These are phyloP conservation scores for Patiria miniata DNA, from an alignment of 35 echinoderm and acorn worm species.

Conservation along the genomic window DNA sequence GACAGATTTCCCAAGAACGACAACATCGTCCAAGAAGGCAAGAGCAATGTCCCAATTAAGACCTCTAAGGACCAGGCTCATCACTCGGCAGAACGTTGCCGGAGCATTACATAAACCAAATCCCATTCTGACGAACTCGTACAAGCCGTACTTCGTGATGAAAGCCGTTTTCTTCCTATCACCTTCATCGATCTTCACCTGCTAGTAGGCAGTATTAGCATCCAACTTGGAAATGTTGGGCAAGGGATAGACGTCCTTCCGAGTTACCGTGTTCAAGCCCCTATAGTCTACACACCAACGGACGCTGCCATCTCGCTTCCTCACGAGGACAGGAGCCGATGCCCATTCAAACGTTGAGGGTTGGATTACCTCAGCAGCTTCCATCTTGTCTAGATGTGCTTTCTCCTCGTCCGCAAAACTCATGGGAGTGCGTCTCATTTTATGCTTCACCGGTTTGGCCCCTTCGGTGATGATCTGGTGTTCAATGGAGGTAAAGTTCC, in stretches of 20 bases:
- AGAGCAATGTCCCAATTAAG: slow-evolving; percentile 43
- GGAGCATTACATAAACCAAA: slow-evolving; percentile 53
- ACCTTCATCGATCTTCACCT: slow-evolving; percentile 8
- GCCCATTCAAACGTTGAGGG: slow-evolving; percentile 66
- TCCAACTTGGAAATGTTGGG: slow-evolving; percentile 62
- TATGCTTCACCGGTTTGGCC: slow-evolving; percentile 46
- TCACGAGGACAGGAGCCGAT: slow-evolving; percentile 23
- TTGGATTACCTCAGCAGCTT: slow-evolving; percentile 58
- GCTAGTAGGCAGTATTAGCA: slow-evolving; percentile 47
- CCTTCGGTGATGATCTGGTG: slow-evolving; percentile 42
- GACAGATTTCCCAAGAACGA: slow-evolving; percentile 30
- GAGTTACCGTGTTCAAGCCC: slow-evolving; percentile 38
- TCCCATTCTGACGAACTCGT: slow-evolving; percentile 18
- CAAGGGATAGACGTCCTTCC: slow-evolving; percentile 48
- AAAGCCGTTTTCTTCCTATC: slow-evolving; percentile 59
- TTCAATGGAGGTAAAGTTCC: slow-evolving; percentile 29
- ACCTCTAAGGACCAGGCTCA: slow-evolving; percentile 36
- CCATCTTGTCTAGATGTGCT: slow-evolving; percentile 42
- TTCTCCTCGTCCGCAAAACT: slow-evolving; percentile 48
- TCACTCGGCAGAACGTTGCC: slow-evolving; percentile 41
- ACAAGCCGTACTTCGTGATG: slow-evolving; percentile 53
- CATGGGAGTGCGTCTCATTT: slow-evolving; percentile 54
- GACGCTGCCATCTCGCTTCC: slow-evolving; percentile 58
- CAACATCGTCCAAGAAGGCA: slow-evolving; percentile 58
- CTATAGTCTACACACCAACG: slow-evolving; percentile 64